phyloP scores from a whole-genome alignment of 2,113 vertebrate species.

The Hyaena hyaena region DNA sequence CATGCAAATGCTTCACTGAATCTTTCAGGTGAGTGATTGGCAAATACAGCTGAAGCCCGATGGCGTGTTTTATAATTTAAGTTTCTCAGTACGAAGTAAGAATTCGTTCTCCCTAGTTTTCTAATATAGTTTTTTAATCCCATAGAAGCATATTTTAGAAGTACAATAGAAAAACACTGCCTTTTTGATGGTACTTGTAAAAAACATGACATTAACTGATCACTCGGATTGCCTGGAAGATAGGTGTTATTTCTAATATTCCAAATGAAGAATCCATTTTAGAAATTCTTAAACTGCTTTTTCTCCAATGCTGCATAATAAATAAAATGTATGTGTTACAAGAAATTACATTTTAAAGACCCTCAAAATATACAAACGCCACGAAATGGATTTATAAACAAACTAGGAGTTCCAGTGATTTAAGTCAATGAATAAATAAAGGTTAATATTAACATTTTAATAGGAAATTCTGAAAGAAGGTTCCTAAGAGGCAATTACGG shows the following conservation, averaged over 20 bases:
- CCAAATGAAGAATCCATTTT: not conserved
- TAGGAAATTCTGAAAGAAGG: not conserved
- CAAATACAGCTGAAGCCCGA: not conserved
- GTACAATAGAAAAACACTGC: not conserved
- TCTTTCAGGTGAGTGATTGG: not conserved
- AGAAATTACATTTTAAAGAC: constrained; percentile 17
- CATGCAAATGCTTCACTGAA: not conserved
- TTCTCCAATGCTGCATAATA: not conserved
- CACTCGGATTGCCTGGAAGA: not conserved
- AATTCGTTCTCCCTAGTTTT: not conserved
- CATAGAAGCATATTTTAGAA: not conserved
- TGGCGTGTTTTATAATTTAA: not conserved
- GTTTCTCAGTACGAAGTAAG: constrained; percentile 22
- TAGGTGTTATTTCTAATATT: constrained; percentile 4
- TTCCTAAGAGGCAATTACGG: not conserved
- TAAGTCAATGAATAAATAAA: constrained; percentile 33
- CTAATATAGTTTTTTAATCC: not conserved
- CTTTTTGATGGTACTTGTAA: not conserved
- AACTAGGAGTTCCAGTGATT: not conserved
- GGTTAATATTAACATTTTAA: constrained; percentile 46
- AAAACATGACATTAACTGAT: not conserved
- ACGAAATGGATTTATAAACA: constrained; percentile 29
- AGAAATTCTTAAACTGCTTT: not conserved
- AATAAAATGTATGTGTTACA: not conserved
- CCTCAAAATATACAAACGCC: not conserved